A percentile compares a stretch with the other conserved stretches of the same genome.
Evolutionary conservation across 2,888 invertebrate species (phyloP).

Genomic region (Cephus spinipes): DNA sequence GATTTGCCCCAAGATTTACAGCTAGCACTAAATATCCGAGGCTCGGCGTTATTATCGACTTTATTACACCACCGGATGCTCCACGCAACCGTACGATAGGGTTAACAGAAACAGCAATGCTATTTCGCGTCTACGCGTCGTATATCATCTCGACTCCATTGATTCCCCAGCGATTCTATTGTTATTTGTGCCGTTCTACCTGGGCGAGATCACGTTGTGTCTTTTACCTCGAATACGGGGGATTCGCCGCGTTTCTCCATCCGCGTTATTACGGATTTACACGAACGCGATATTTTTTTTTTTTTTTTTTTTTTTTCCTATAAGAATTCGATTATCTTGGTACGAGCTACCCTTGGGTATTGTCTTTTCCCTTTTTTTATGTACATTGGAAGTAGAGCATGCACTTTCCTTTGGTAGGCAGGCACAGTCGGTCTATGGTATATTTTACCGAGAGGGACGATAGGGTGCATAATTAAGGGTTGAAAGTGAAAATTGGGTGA

Average conservation of each 20-base stretch:
- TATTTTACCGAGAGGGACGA: background rate
- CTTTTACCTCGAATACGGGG: background rate
- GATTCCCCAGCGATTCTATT: slow-evolving; percentile 40
- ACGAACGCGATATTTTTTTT: background rate
- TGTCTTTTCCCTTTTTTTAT: background rate
- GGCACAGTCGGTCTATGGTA: background rate
- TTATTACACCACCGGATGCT: slow-evolving; percentile 55
- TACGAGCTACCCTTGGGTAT: background rate
- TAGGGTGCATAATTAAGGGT: background rate
- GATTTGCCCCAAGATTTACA: slow-evolving; percentile 60
- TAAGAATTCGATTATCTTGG: background rate
- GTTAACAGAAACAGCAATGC: slow-evolving; percentile 57
- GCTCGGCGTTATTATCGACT: slow-evolving; percentile 60
- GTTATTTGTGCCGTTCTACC: background rate
- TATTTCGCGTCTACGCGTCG: slow-evolving; percentile 56
- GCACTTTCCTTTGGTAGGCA: background rate
- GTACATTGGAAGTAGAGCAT: background rate
- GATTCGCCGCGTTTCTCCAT: background rate
- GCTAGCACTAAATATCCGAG: slow-evolving; percentile 60
- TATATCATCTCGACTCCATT: slow-evolving; percentile 58
- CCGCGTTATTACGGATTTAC: background rate
- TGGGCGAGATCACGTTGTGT: background rate
- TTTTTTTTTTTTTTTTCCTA: background rate
- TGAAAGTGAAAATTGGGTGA: slow-evolving; percentile 5
- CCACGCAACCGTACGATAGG: slow-evolving; percentile 46